These are phyloP conservation scores for Pseudobourletiella spinata DNA, from an alignment of 1,140 invertebrate genomes.

Conservation along the genomic window DNA sequence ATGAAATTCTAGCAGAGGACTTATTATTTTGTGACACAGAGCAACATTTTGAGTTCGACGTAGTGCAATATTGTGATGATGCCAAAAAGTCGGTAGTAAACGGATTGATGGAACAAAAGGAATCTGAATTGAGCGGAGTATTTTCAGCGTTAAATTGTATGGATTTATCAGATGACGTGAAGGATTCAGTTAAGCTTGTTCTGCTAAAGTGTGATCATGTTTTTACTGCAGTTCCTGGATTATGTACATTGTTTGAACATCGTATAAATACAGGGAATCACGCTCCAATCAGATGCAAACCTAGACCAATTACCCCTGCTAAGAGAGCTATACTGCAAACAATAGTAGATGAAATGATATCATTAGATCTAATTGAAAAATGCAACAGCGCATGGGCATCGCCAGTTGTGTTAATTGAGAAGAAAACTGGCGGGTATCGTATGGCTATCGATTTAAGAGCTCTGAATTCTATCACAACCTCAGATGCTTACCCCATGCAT, in stretches of 20 bases:
- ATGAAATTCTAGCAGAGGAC: background rate
- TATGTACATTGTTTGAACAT: constrained; percentile 12
- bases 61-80: background rate
- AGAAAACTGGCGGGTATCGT: constrained; percentile 16
- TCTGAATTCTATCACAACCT: constrained; percentile 43
- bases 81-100: background rate
- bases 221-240: constrained; percentile 20
- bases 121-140: too few species aligned
- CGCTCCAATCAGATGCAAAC: background rate
- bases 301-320: constrained; percentile 2
- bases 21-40: background rate
- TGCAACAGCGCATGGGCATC: constrained; percentile 30
- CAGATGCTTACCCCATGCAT: constrained; percentile 41
- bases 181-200: background rate
- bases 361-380: constrained; percentile 39
- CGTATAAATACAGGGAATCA: constrained; percentile 10
- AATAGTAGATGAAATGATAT: constrained; percentile 39
- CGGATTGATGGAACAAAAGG: too few species aligned
- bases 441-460: constrained; percentile 42
- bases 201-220: background rate
- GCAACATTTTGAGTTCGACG: background rate
- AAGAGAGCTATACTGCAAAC: constrained; percentile 34
- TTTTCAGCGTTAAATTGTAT: too few species aligned
- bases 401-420: constrained; percentile 12
- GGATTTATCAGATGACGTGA: background rate